phyloP scores from a whole-genome alignment of 2,888 invertebrate genomes.

The Acheta domesticus region DNA sequence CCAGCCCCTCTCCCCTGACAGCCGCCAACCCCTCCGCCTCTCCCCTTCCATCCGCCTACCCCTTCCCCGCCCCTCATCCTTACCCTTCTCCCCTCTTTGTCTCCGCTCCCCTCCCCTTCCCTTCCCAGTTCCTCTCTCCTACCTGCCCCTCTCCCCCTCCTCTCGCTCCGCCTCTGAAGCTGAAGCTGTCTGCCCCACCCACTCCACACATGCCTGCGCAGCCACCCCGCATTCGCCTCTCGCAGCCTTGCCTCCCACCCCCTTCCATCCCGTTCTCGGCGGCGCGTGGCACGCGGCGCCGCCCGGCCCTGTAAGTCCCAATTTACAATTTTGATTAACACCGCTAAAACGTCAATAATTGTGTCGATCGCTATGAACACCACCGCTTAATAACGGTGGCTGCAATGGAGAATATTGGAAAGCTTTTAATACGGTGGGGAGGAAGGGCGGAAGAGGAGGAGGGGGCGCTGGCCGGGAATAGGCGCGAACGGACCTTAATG shows the following conservation, averaged over 20 bases:
- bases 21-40: too few species aligned
- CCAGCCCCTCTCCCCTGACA: too few species aligned
- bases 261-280: neutral
- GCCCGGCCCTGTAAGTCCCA: neutral
- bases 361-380: constrained; percentile 18
- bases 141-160: too few species aligned
- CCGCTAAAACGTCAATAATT: constrained; percentile 18
- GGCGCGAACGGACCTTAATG: neutral
- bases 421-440: neutral
- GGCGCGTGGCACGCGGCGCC: neutral
- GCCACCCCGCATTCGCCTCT: neutral
- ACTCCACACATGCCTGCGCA: too few species aligned
- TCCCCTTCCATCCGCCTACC: too few species aligned
- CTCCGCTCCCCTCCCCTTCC: too few species aligned
- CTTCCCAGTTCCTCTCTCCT: too few species aligned
- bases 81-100: accelerated
- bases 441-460: neutral
- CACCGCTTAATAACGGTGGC: constrained; percentile 18
- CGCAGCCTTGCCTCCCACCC: neutral
- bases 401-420: constrained; percentile 18
- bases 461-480: neutral
- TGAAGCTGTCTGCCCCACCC: too few species aligned
- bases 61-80: too few species aligned
- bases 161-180: too few species aligned
- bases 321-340: constrained; percentile 18